Percentiles rank a stretch among this genome's conserved stretches.
These are phyloP conservation scores for Pheucticus melanocephalus DNA, from an alignment of 2,113 vertebrate species.

Conservation along the genomic window DNA sequence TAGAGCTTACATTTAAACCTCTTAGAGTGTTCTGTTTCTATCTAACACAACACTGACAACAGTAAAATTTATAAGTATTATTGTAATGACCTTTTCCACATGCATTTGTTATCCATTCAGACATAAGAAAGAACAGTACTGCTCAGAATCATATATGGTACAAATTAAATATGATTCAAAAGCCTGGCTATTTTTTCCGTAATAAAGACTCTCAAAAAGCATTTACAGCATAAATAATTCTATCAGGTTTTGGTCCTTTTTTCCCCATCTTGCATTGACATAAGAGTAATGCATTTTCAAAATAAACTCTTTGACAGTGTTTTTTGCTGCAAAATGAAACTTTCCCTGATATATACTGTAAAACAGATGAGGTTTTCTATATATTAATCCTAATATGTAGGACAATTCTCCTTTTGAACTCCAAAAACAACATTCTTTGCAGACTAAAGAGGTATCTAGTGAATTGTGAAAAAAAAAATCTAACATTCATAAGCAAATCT, in stretches of 20 bases:
- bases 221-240: not conserved
- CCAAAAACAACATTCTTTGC: not conserved
- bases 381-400: rapidly evolving
- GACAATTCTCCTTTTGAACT: not conserved
- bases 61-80: not conserved
- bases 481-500: not conserved
- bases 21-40: not conserved
- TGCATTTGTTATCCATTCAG: not conserved
- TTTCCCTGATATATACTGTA: not conserved
- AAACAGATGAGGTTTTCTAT: not conserved
- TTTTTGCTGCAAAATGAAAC: not conserved
- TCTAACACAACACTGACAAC: not conserved
- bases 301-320: not conserved
- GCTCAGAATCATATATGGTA: not conserved
- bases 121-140: not conserved
- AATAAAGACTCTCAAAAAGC: not conserved
- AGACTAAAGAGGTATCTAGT: not conserved
- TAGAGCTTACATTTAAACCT: not conserved
- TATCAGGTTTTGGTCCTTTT: not conserved
- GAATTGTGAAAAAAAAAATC: not conserved
- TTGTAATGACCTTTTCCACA: not conserved
- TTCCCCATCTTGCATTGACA: not conserved
- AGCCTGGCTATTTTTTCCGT: not conserved
- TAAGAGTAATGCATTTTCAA: not conserved
- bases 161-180: not conserved